Conservation (phyloP, 2,888 invertebrate species). For the Melanargia galathea region DNA sequence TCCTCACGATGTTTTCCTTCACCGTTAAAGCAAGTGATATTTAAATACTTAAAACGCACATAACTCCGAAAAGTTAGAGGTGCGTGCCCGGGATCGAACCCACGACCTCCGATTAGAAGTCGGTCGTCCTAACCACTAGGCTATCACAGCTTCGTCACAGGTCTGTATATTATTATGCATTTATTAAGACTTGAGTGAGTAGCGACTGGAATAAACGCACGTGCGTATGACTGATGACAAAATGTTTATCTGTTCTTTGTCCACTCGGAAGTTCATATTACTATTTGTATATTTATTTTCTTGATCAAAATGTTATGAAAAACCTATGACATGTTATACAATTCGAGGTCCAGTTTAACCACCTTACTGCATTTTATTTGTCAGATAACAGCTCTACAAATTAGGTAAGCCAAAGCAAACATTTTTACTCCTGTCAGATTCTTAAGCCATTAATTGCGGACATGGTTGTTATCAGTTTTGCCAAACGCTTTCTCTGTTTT, state of each 20-base stretch:
- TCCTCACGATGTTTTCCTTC: too few species aligned
- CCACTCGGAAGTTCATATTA: constrained; percentile 40
- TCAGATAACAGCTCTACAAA: constrained; percentile 3
- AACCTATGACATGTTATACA: background rate
- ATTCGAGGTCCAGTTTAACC: background rate
- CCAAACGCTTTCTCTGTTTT: constrained; percentile 62
- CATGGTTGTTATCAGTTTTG: constrained; percentile 49
- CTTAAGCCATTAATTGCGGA: constrained; percentile 24
- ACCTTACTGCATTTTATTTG: constrained; percentile 5
- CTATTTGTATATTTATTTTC: constrained; percentile 1
- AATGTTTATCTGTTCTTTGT: constrained; percentile 62
- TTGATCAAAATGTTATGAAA: background rate
- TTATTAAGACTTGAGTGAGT: background rate
- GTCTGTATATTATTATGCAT: too few species aligned
- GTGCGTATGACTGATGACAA: constrained; percentile 56
- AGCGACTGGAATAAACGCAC: constrained; percentile 57
- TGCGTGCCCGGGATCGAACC: too few species aligned
- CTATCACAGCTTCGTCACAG: too few species aligned
- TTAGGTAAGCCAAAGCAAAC: background rate
- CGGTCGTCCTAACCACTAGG: too few species aligned
- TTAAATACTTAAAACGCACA: too few species aligned
- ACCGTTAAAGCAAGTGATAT: too few species aligned
- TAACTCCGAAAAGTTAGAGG: too few species aligned
- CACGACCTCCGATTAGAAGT: too few species aligned
- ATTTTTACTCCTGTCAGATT: constrained; percentile 12